Base-by-base conservation (phyloP, 2,888 invertebrate species). In the Amiota communis region DNA sequence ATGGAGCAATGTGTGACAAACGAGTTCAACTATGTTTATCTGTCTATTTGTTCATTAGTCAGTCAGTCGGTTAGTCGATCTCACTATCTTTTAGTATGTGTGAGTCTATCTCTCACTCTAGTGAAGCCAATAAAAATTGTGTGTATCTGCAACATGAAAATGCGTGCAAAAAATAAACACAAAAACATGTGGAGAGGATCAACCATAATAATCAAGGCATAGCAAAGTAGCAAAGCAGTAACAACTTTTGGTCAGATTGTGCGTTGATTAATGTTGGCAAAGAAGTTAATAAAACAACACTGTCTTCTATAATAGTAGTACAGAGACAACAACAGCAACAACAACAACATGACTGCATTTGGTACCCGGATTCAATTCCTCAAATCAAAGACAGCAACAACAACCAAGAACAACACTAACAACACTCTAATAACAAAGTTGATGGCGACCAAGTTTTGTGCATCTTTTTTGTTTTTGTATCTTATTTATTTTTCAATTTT, bases 221-320 rank as follows among this genome's bases (percentile, higher is more conserved):
- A 48, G 73, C 73, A 68, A 71, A 74, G 64, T 65, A 15, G 20
- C 48, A 36, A 71, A 12, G 63, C 59, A 17, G n/a, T 10, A 17
- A 65, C 47, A 47, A 12, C 23, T 23, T 23, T 17, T 68, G 51
- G 51, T 15, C 12, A 23, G 20, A 23, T 51, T 51, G 67, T 68
- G 67, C 67, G 51, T 68, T 68, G 67, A 68, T 53, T 68, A 71
- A 74, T 74, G 74, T 72, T 65, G 36, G 72, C 69, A 10, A 68
- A 56, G 68, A 20, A 17, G 67, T 4, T 61, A 70, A 49, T 72
- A 67, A 77, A 81, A 71, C 75, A 74, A 76, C 77, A 76, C 74
- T 74, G 75, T 17, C 75, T 75, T 75, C 78, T 79, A 73, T 75
- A 78, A 79, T 76, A 78, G 75, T 75, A 82, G 81, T 82, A 78